Evolutionary conservation across 2,797 vertebrate genomes (phyloP).

Genomic region (Ptychadena robeensis): DNA sequence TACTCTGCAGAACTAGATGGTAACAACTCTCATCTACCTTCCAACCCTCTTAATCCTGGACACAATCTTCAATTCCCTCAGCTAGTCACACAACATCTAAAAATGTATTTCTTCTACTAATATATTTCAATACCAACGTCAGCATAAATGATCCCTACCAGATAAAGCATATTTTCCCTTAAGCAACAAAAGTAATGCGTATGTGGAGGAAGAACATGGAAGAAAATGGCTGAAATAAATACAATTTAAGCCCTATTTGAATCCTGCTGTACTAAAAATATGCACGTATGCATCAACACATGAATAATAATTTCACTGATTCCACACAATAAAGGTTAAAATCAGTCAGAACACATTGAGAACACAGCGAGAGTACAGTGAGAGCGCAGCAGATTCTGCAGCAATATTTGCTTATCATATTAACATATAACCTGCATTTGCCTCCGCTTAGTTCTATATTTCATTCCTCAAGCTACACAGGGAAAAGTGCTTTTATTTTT

Average conservation of each 20-base stretch:
- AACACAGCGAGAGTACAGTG: not conserved
- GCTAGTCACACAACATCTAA: not conserved
- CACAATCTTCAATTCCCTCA: not conserved
- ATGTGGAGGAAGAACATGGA: not conserved
- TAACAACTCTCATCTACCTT: not conserved
- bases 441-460: slow-evolving; percentile 24
- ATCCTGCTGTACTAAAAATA: slow-evolving; percentile 12
- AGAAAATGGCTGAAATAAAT: slow-evolving; percentile 31
- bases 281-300: slow-evolving; percentile 23
- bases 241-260: slow-evolving; percentile 24
- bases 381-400: slow-evolving; percentile 22
- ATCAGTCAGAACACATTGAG: slow-evolving; percentile 12
- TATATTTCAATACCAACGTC: slow-evolving; percentile 6
- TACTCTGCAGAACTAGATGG: too few relatives aligned
- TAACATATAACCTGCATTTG: slow-evolving; percentile 17
- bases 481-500: too few relatives aligned
- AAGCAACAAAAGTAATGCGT: slow-evolving; percentile 10
- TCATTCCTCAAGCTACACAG: not conserved
- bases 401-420: slow-evolving; percentile 49
- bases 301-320: slow-evolving; percentile 31
- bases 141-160: slow-evolving; percentile 4
- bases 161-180: not conserved
- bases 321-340: slow-evolving; percentile 29
- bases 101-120: not conserved
- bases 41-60: not conserved